Conservation (phyloP, 2,113 vertebrate species). For the Aldabrachelys gigantea region DNA sequence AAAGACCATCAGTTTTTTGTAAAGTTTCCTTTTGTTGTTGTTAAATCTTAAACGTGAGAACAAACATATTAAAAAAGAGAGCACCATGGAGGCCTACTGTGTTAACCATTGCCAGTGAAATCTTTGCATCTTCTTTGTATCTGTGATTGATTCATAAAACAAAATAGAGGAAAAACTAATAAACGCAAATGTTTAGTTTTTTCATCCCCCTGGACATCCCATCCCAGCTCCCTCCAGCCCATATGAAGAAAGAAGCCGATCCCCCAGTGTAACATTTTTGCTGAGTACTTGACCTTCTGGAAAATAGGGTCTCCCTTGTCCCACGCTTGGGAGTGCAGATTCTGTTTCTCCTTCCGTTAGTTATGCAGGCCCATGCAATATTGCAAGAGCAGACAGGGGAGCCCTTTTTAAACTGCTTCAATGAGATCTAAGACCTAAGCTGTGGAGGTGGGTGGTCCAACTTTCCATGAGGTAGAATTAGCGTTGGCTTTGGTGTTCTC, state of each 20-base stretch:
- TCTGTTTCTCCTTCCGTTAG: not conserved
- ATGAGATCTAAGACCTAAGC: not conserved
- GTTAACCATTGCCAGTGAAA: accelerated
- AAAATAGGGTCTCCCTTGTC: not conserved
- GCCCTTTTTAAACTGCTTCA: not conserved
- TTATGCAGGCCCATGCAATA: not conserved
- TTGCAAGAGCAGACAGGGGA: not conserved
- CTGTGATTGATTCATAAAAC: not conserved
- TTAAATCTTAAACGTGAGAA: not conserved
- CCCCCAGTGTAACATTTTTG: accelerated
- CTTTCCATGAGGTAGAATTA: not conserved
- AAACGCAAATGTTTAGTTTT: accelerated
- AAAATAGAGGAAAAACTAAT: not conserved
- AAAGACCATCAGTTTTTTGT: constrained; percentile 12
- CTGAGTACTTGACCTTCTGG: too few relatives aligned
- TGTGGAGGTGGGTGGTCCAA: not conserved
- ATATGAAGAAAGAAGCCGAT: too few relatives aligned
- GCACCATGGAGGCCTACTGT: not conserved
- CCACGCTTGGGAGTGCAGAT: not conserved
- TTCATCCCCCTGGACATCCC: accelerated
- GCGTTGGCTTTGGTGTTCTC: not conserved
- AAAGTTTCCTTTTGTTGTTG: constrained; percentile 4
- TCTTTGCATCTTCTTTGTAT: not conserved
- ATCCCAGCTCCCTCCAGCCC: not conserved
- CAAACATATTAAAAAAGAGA: not conserved